phyloP scores from a whole-genome alignment of 2,113 vertebrate genomes.

The Etia nguti region DNA sequence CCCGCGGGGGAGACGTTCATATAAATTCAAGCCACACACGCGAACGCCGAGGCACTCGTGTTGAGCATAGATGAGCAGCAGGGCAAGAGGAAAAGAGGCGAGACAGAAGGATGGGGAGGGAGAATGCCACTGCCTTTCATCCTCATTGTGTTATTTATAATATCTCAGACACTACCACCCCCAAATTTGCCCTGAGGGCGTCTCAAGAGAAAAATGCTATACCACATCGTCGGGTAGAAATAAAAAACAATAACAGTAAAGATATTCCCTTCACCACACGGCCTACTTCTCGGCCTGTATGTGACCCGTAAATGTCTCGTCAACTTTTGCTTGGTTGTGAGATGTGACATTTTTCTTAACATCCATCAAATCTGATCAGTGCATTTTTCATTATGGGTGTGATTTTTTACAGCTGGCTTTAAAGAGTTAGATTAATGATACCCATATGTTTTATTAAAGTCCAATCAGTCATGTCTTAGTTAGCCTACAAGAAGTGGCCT shows the following conservation, averaged over 20 bases:
- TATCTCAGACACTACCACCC: constrained; percentile 36
- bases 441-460: constrained; percentile 31
- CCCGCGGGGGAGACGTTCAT: constrained; percentile 64
- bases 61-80: constrained; percentile 72
- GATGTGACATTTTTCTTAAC: neutral
- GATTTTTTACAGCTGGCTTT: constrained; percentile 1
- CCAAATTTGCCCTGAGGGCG: constrained; percentile 11
- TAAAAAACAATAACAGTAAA: neutral
- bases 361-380: neutral
- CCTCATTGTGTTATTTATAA: constrained; percentile 56
- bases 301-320: neutral
- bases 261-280: neutral
- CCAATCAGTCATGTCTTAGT: constrained; percentile 37
- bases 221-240: neutral
- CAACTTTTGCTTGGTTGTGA: neutral
- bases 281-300: neutral
- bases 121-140: constrained; percentile 39
- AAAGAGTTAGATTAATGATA: constrained; percentile 3
- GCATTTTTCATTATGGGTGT: neutral
- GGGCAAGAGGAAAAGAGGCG: constrained; percentile 26
- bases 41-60: constrained; percentile 67
- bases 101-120: constrained; percentile 32
- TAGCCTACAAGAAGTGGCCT: neutral
- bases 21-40: constrained; percentile 78
- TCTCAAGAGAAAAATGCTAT: neutral